A percentile compares a stretch with the other conserved stretches of the same genome.
Conservation (phyloP, 2,888 invertebrate genomes). For the Drosophila limbata region DNA sequence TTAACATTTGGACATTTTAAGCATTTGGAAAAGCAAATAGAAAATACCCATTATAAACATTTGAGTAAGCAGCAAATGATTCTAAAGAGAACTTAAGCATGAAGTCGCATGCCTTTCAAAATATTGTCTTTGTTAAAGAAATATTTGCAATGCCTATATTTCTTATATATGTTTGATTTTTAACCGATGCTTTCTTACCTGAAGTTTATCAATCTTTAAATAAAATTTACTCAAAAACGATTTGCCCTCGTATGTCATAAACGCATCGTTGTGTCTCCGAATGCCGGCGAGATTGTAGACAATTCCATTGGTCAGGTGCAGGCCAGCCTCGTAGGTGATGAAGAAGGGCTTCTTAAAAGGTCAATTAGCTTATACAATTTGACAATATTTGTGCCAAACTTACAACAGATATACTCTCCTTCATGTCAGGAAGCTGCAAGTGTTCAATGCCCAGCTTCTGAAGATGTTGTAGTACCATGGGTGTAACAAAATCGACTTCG, state of each 20-base stretch:
- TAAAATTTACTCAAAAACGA: constrained; percentile 82
- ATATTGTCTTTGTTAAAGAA: background rate
- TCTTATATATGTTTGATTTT: no score
- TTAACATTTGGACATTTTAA: background rate
- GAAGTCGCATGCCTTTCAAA: background rate
- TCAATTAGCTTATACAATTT: background rate
- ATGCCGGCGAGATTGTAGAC: constrained; percentile 83
- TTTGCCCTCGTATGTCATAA: constrained; percentile 84
- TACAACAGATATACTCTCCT: constrained; percentile 83
- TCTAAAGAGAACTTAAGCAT: no score
- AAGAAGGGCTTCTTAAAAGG: constrained; percentile 80
- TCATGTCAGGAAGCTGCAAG: constrained; percentile 82
- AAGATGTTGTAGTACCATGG: constrained; percentile 80
- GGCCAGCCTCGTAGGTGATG: constrained; percentile 81
- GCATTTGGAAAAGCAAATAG: background rate
- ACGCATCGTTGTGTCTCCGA: constrained; percentile 79
- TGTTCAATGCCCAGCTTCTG: constrained; percentile 80
- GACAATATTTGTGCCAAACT: constrained; percentile 19
- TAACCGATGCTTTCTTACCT: constrained; percentile 52
- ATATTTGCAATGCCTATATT: background rate
- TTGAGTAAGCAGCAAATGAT: no score
- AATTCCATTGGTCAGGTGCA: constrained; percentile 82
- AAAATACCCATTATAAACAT: background rate
- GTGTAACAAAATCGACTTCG: constrained; percentile 84
- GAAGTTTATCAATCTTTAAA: constrained; percentile 80